phyloP scores from a whole-genome alignment of 2,113 vertebrate genomes.

The Ictalurus punctatus region DNA sequence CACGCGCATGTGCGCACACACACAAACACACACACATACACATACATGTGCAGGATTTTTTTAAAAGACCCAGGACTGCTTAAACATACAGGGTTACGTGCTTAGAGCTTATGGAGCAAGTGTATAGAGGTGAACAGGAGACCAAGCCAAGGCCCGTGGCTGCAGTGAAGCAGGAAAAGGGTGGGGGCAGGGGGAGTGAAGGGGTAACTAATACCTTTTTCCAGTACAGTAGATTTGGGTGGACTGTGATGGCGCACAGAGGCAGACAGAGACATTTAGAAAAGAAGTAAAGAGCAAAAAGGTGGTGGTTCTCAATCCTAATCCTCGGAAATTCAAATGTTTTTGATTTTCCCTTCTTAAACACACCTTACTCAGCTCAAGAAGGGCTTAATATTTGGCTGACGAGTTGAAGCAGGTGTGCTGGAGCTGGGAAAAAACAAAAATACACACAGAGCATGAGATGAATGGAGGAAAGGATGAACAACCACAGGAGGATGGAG shows the following conservation, averaged over 20 bases:
- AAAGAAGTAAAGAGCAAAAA: not conserved
- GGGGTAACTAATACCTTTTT: conserved; percentile 7
- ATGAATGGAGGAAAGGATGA: conserved; percentile 51
- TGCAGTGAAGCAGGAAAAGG: not conserved
- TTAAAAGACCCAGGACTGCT: conserved; percentile 69
- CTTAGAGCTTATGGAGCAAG: not conserved
- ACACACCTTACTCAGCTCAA: conserved; percentile 48
- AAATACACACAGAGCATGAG: not conserved
- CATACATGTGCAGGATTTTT: conserved; percentile 65
- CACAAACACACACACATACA: conserved; percentile 52
- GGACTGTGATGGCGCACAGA: not conserved
- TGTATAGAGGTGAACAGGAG: conserved; percentile 66
- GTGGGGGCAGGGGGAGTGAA: not conserved
- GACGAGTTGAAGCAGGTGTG: conserved; percentile 25
- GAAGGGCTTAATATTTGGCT: conserved; percentile 54
- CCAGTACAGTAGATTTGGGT: not conserved
- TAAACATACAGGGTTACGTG: conserved; percentile 37
- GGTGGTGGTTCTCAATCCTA: not conserved
- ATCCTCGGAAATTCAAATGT: not conserved
- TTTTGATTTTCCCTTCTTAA: conserved; percentile 22
- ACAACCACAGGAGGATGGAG: conserved; percentile 15
- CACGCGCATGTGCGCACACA: conserved; percentile 55
- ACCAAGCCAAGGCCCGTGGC: conserved; percentile 56
- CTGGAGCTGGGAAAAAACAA: conserved; percentile 2
- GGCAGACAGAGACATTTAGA: conserved; percentile 9